Evolutionary conservation across 2,113 vertebrate genomes (phyloP), one percentile per base, ranked within the genome.

Genomic region (Dinomys branickii): DNA sequence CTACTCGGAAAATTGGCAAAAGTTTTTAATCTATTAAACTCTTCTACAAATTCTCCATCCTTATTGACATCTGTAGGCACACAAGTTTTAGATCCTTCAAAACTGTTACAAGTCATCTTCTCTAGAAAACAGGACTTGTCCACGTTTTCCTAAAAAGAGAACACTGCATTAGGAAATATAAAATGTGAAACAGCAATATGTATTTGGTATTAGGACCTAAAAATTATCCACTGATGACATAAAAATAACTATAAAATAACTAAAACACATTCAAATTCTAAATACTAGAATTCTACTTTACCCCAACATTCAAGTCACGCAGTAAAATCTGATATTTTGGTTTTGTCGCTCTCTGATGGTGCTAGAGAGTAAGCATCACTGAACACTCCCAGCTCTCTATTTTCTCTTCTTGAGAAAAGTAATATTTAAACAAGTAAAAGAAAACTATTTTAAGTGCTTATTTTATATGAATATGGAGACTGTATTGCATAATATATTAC

Each of bases 1-100:
- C 47, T 95, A 90, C 95, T 98, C 26, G 98, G 98, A 88, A 99
- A 99, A 85, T 96, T 98, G 41, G 61, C 91, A 97, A 99, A 99
- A 0, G 99, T 99, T 84, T 91, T 97, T 59, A 99, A 92, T 44
- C 99, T 99, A 47, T 65, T 93, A 13, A 44, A 87, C 26, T 99
- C 98, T 63, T 95, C 88, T 38, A 99, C 98, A 98, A 99, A 99
- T 35, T 99, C 99, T 30, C 97, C 69, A 95, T 99, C 98, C 44
- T 94, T 47, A n/a, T 97, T 81, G 33, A 92, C 52, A 56, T 99
- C 98, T 90, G 95, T 71, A 85, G 91, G 78, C 30, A 92, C 93
- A 95, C 97, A 95, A 93, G 98, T 97, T 94, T 97, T 98, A 0
- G 41, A 88, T 84, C 77, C 87, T 80, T 59, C 96, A 7, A 98